Percentiles rank a stretch among this genome's conserved stretches.
phyloP scores from a whole-genome alignment of 2,797 vertebrate genomes.

The Danio aesculapii region DNA sequence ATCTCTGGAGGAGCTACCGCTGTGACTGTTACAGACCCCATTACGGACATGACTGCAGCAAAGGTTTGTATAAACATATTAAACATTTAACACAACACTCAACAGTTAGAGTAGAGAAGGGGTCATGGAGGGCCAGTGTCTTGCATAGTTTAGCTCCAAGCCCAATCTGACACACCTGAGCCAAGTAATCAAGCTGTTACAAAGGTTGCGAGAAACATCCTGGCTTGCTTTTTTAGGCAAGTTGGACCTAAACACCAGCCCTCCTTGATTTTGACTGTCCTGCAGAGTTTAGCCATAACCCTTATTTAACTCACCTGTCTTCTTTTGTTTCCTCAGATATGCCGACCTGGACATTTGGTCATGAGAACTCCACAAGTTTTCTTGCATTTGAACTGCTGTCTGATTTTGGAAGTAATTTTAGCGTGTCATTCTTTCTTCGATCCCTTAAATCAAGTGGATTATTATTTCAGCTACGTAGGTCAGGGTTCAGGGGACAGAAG shows the following conservation, averaged over 20 bases:
- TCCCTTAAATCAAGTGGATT: slow-evolving; percentile 83
- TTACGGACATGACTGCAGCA: slow-evolving; percentile 77
- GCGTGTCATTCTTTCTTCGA: slow-evolving; percentile 88
- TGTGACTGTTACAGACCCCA: slow-evolving; percentile 89
- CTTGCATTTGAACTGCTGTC: slow-evolving; percentile 76
- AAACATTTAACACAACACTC: no score
- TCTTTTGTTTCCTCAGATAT: slow-evolving; percentile 76
- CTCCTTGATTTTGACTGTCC: neutral
- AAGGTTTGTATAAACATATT: slow-evolving; percentile 77
- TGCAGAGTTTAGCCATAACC: no score
- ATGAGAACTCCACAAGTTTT: slow-evolving; percentile 81
- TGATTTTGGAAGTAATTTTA: slow-evolving; percentile 79
- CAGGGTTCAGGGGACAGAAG: neutral
- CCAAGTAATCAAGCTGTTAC: neutral
- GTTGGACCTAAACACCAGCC: neutral
- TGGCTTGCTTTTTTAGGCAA: no score
- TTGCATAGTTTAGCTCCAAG: no score
- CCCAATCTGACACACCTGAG: neutral
- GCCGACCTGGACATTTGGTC: slow-evolving; percentile 86
- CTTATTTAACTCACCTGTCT: no score
- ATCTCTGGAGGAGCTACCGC: slow-evolving; percentile 88
- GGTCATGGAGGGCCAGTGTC: no score
- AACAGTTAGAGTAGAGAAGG: no score
- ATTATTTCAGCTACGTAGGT: slow-evolving; percentile 83
- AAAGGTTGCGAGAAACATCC: no score